These are phyloP conservation scores for Macrosiphum euphorbiae DNA, from an alignment of 2,888 invertebrate species.

Conservation along the genomic window DNA sequence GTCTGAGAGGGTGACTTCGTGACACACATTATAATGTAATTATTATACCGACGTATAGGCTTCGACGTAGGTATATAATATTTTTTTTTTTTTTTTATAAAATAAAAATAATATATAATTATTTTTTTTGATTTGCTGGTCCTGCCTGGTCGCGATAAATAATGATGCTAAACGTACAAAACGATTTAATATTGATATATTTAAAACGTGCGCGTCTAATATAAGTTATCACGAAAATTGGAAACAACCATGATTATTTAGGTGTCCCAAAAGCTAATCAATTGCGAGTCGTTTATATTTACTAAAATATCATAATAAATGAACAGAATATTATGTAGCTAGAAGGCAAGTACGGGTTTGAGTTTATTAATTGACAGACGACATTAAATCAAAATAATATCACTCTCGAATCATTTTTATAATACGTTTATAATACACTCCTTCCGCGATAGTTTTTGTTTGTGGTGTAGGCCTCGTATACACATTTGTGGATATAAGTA, in stretches of 20 bases:
- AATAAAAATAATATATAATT: too few relatives aligned
- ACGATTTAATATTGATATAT: neutral
- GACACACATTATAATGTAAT: neutral
- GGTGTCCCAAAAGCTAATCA: neutral
- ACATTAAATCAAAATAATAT: neutral
- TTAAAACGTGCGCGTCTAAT: neutral
- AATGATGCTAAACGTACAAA: neutral
- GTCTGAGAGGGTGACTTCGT: neutral
- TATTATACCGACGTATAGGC: neutral
- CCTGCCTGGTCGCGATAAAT: too few relatives aligned
- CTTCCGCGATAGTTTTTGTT: neutral
- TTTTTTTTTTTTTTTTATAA: too few relatives aligned
- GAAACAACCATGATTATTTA: neutral
- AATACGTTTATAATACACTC: neutral
- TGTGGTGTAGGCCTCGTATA: neutral
- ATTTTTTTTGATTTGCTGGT: too few relatives aligned
- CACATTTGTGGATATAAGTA: neutral
- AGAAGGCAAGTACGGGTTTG: neutral
- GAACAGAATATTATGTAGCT: too few relatives aligned
- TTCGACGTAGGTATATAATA: neutral
- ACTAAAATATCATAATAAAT: neutral
- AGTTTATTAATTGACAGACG: neutral
- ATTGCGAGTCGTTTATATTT: neutral
- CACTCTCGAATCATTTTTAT: neutral
- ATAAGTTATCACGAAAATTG: neutral